Base-by-base conservation (phyloP, 1,140 invertebrate species). In the Coptotermes formosanus region DNA sequence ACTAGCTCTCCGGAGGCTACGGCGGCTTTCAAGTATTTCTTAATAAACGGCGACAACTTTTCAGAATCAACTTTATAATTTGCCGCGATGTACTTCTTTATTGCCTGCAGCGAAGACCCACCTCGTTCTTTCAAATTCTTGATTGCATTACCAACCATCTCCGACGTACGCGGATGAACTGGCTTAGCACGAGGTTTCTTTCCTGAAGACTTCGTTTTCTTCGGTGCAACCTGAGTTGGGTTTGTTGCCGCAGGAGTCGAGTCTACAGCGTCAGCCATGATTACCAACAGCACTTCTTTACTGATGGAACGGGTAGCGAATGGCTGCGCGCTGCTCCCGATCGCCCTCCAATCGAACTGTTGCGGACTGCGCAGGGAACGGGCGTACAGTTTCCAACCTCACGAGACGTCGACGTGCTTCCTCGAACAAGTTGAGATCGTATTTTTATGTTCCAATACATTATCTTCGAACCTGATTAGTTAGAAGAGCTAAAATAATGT, bases 41-140 rank as follows among this genome's bases (percentile, higher is more conserved):
- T 93, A 86, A 94, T 94, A 90, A 93, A 38, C 38, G 38, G 38
- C 2, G 38, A 38, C 4, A 38, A 94, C 89, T 93, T 93, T 86
- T 93, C 92, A n/a, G 91, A 91, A 89, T 94, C 93, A 43, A 93
- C 90, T 82, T 93, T 93, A 90, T 93, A 94, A 81, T 91, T 92
- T 9, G 91, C 90, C 30, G 91, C 89, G 85, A 94, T 92, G 90
- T 94, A 94, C 89, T 94, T 94, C 89, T 94, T 94, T 89, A 94
- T 94, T 19, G 93, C 93, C 87, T 93, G 91, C 55, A 94, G 89
- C 0, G 93, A 94, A 1, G 93, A 94, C 23, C 93, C 94, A 85
- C 92, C 91, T 83, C 92, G 91, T 88, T 94, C 93, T 86, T 94
- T 94, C 86, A 95, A 89, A 59, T 90, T 91, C 84, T 91, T 91